These are phyloP conservation scores for Rhinoptilus africanus DNA, from an alignment of 2,113 vertebrate genomes.

Conservation along the genomic window DNA sequence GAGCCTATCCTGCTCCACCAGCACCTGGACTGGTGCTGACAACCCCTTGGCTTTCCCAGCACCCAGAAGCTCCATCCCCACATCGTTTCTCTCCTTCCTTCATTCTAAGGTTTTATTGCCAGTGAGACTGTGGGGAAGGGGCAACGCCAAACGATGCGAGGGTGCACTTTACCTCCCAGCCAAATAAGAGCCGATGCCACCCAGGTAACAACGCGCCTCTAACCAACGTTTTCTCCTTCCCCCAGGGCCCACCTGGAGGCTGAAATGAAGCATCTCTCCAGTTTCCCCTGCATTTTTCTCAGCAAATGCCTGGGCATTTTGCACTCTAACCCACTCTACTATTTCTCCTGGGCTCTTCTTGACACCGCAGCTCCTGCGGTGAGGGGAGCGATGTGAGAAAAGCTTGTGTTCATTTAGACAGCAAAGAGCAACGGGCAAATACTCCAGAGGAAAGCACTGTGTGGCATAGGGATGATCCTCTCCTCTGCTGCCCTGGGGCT, in stretches of 20 bases:
- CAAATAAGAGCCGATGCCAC: neutral
- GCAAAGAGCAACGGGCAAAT: neutral
- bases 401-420: neutral
- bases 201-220: rapidly evolving
- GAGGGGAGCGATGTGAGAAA: neutral
- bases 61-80: no score
- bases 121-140: neutral
- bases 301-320: rapidly evolving
- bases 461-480: rapidly evolving
- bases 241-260: neutral
- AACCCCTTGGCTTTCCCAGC: neutral
- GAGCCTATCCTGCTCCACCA: neutral
- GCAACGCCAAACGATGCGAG: no score
- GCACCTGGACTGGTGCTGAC: no score
- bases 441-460: neutral
- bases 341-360: neutral
- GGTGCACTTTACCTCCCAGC: neutral
- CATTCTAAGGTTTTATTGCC: no score
- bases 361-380: neutral
- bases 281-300: neutral
- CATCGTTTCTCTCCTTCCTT: neutral
- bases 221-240: neutral
- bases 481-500: neutral
- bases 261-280: neutral
- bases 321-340: neutral